phyloP scores from a whole-genome alignment of 1,140 invertebrate genomes.

The Solenopsis invicta region DNA sequence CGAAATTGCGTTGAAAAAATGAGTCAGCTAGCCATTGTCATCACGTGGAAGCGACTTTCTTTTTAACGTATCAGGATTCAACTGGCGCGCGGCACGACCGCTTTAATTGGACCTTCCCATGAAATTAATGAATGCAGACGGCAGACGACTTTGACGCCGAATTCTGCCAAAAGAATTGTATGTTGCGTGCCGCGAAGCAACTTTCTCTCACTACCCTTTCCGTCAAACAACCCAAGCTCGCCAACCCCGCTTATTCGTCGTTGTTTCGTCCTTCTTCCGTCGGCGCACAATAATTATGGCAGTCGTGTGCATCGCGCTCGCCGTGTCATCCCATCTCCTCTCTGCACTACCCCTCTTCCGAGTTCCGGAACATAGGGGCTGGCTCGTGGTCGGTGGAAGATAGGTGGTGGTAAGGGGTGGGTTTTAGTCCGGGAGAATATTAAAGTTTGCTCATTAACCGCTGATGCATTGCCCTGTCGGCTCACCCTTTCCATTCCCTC shows the following conservation, averaged over 20 bases:
- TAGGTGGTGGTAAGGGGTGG: conserved; percentile 62
- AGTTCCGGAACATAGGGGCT: conserved; percentile 56
- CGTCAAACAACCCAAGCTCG: conserved; percentile 1
- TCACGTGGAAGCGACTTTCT: not conserved
- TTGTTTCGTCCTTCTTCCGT: conserved; percentile 60
- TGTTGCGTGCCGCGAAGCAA: conserved; percentile 10
- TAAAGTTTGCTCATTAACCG: conserved; percentile 80
- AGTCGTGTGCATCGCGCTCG: conserved; percentile 68
- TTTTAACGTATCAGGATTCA: conserved; percentile 28
- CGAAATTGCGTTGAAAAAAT: not conserved
- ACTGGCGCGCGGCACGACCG: not conserved
- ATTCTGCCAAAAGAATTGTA: conserved; percentile 31
- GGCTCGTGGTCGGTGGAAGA: conserved; percentile 67
- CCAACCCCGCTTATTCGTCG: conserved; percentile 23
- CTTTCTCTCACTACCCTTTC: not conserved
- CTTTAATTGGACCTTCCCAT: conserved; percentile 60
- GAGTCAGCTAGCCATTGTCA: no score
- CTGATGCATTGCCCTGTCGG: conserved; percentile 75
- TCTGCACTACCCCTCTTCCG: not conserved
- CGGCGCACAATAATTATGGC: conserved; percentile 72
- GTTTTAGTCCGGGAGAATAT: conserved; percentile 77
- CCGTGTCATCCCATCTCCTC: conserved; percentile 34
- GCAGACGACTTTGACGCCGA: conserved; percentile 58
- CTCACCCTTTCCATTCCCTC: conserved; percentile 41
- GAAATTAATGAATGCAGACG: conserved; percentile 65